Conservation (phyloP, 2,797 vertebrate species). For the Crenuchus spilurus region DNA sequence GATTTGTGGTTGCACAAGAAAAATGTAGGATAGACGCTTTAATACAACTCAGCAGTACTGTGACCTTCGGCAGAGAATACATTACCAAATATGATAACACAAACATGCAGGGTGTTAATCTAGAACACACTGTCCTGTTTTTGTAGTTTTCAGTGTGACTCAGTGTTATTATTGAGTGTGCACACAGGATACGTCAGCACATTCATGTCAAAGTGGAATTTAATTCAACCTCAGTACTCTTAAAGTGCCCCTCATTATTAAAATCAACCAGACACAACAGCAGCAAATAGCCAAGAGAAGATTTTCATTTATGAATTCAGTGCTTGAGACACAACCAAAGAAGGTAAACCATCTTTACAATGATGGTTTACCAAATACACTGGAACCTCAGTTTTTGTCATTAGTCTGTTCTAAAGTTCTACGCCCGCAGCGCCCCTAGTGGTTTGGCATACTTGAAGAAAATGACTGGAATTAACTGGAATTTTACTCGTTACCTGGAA, state of each 20-base stretch:
- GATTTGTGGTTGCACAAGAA: too few relatives aligned
- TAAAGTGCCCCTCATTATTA: not conserved
- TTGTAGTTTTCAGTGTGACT: constrained; percentile 5
- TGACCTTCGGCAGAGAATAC: not conserved
- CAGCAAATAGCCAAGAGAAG: not conserved
- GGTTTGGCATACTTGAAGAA: too few relatives aligned
- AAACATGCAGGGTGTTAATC: not conserved
- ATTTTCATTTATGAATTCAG: too few relatives aligned
- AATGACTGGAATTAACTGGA: too few relatives aligned
- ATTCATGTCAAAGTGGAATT: not conserved
- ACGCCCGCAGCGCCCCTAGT: too few relatives aligned
- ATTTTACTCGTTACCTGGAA: too few relatives aligned
- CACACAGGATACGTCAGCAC: not conserved
- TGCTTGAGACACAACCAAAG: too few relatives aligned
- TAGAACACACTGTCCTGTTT: constrained; percentile 11
- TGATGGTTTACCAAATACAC: too few relatives aligned
- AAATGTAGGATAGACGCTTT: not conserved
- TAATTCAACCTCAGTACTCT: not conserved
- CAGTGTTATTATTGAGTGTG: constrained; percentile 6
- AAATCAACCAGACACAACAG: not conserved
- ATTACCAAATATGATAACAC: constrained; percentile 16
- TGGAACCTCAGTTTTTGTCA: too few relatives aligned
- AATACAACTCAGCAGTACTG: not conserved
- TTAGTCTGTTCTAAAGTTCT: too few relatives aligned
- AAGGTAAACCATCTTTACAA: too few relatives aligned